Percentiles rank a stretch among this genome's conserved stretches.
Conservation (phyloP, 1,140 invertebrate genomes). For the Tetramorium alpestre region DNA sequence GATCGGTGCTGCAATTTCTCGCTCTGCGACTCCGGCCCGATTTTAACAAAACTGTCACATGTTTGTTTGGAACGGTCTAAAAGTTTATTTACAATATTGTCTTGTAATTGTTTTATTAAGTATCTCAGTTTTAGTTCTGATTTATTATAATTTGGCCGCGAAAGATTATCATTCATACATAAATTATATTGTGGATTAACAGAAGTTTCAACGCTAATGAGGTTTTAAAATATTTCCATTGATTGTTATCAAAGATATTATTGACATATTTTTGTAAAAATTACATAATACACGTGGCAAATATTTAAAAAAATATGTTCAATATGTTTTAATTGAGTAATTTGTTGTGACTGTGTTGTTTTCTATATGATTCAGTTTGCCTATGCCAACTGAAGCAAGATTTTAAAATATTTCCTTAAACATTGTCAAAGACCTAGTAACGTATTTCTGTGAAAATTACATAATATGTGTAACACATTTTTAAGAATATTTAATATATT, state of each 20-base stretch:
- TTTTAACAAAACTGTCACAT: background rate
- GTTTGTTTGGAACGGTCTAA: background rate
- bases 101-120: background rate
- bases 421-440: too few relatives aligned
- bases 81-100: constrained; percentile 13
- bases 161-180: background rate
- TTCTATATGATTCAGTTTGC: background rate
- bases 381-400: background rate
- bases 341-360: constrained; percentile 8
- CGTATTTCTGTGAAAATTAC: too few relatives aligned
- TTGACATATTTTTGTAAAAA: background rate
- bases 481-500: too few relatives aligned
- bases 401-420: too few relatives aligned
- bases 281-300: background rate
- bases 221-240: background rate
- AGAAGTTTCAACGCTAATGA: background rate
- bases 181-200: background rate
- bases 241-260: background rate
- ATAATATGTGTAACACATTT: too few relatives aligned
- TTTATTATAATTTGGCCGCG: background rate
- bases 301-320: background rate
- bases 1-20: too few relatives aligned
- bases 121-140: background rate
- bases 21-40: background rate
- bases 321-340: background rate